Evolutionary conservation across 2,888 invertebrate genomes (phyloP).

Genomic region (Lordiphosa fenestrarum): DNA sequence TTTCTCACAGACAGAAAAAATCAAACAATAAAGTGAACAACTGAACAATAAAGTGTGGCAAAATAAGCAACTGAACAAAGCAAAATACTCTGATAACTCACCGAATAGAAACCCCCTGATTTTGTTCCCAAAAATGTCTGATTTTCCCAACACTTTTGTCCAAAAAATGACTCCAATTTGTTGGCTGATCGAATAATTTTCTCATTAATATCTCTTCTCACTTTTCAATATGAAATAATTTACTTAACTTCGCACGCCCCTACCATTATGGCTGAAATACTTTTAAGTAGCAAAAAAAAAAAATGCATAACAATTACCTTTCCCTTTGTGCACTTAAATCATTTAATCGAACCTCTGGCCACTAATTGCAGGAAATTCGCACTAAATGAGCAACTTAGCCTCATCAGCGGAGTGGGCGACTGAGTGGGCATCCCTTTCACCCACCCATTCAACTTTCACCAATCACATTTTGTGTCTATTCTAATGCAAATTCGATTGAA

Average conservation of each 20-base stretch:
- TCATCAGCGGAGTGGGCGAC: slow-evolving; percentile 20
- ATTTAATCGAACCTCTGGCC: slow-evolving; percentile 13
- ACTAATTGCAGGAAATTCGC: slow-evolving; percentile 48
- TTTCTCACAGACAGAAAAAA: too few species aligned
- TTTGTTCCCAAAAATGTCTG: too few species aligned
- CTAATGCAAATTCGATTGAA: slow-evolving; percentile 71
- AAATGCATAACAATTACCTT: slow-evolving; percentile 49
- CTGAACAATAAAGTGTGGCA: too few species aligned
- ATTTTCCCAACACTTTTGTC: too few species aligned
- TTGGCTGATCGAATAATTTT: too few species aligned
- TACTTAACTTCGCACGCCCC: neutral
- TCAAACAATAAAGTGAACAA: too few species aligned
- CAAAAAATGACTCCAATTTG: too few species aligned
- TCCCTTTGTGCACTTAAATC: slow-evolving; percentile 30
- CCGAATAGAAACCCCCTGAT: too few species aligned
- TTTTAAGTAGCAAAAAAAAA: neutral
- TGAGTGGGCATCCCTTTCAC: slow-evolving; percentile 5
- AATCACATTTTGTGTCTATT: slow-evolving; percentile 42
- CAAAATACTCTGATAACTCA: too few species aligned
- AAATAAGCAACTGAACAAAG: too few species aligned
- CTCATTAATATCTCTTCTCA: too few species aligned
- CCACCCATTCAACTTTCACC: slow-evolving; percentile 26
- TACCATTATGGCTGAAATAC: neutral
- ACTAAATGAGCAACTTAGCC: slow-evolving; percentile 63
- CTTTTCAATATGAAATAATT: too few species aligned